Evolutionary conservation across 2,888 invertebrate genomes (phyloP), one percentile per base, ranked within the genome.

Genomic region (Lissonota sp.): DNA sequence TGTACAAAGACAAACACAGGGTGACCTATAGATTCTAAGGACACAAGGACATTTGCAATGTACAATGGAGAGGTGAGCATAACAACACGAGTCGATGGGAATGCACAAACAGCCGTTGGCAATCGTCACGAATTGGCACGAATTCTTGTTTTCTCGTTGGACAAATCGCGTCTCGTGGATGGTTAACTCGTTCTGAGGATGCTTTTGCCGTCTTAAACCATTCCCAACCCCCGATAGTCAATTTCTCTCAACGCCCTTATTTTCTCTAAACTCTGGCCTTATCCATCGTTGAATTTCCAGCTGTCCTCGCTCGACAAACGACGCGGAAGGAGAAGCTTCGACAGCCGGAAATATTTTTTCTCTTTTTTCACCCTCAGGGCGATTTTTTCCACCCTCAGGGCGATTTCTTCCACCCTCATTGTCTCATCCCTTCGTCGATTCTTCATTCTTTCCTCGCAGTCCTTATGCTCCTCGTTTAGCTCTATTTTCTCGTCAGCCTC

Each of bases 121-220:
- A 81, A 78, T 78, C 55, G 40, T 55, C 26, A 26, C 1, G 81
- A 81, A 74, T 81, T 81, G 81, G 81, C 81, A 81, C 81, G 78
- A 81, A 78, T 70, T 74, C 66, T 60, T 62, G 74, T 78, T 81
- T 71, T 67, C 81, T 81, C 78, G 81, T 81, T 74, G 74, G 39
- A 44, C 51, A 57, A 64, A 74, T 70, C 74, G 69, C 60, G 39
- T 42, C 42, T 49, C n/a, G 6, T 6, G 55, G 58, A 63, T 63
- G 67, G 74, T 57, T 49, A 44, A 51, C 57, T 42, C 57, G 49
- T 49, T 58, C 44, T 6, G 51, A 0, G 3, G 26, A 53, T 42
- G 37, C 40, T 10, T 26, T 49, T 16, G 49, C 7, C 66, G 5
- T 74, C 60, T 16, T 26, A 26, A 26, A 26, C 26, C 26, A 26